Evolutionary conservation across 1,140 invertebrate species (phyloP), one percentile per base, ranked within the genome.

Genomic region (Homalodisca vitripennis): DNA sequence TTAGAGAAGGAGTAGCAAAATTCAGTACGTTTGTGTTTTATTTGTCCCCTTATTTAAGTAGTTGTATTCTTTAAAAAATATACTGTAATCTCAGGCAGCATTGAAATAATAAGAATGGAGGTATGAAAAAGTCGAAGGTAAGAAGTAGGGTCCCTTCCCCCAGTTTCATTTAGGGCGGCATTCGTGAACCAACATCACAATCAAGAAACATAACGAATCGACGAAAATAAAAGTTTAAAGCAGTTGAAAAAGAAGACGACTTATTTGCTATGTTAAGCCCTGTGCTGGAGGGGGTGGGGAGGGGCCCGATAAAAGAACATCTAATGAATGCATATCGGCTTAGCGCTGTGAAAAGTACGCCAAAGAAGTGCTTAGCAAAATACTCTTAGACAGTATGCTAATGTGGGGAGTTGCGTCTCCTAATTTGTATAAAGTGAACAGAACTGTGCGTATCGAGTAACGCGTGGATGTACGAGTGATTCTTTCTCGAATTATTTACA

Each of bases 311-410:
- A 53, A 53, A 53, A 53, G 48, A 53, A 53, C 12, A 41, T 41
- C 20, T 53, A 53, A 53, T 53, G 48, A 53, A 53, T 53, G 48
- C 48, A 53, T 53, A 53, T 53, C 48, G 48, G 48, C 48, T 53
- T 53, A 53, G 48, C 22, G 3, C 17, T 41, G 17, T 17, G 34
- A 41, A 41, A 41, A 41, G 34, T 41, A 41, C 12, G 48, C 22
- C 48, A 12, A 22, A 53, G 48, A 6, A 6, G 3, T 20, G 48
- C 48, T 53, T 53, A 53, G 48, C 12, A 22, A 41, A 41, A 41
- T 41, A 41, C 34, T 41, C 34, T 41, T 41, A 53, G 48, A 53
- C 48, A 17, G 17, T 53, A 53, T 53, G 48, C 48, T 53, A 53
- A 53, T 53, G 48, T 22, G 20, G 17, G 6, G 34, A 17, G 34